Percentiles rank a stretch among this genome's conserved stretches.
phyloP scores from a whole-genome alignment of 2,113 vertebrate species.

The Marcusenius ussheri region DNA sequence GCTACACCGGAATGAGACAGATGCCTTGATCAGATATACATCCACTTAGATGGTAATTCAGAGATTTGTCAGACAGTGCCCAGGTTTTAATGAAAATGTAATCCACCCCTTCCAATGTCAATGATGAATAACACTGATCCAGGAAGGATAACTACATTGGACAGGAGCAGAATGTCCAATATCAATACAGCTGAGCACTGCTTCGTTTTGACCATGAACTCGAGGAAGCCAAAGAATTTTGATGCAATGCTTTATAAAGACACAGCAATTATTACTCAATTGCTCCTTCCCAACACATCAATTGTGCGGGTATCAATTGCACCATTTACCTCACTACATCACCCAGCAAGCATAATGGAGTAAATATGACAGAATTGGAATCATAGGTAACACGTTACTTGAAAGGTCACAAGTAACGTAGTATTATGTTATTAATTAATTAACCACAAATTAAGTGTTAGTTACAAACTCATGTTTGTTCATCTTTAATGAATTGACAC shows the following conservation, averaged over 20 bases:
- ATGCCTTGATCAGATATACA: conserved; percentile 1
- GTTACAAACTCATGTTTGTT: not conserved
- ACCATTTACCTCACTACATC: not conserved
- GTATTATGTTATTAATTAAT: not conserved
- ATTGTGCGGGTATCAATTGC: not conserved
- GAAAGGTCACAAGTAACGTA: not conserved
- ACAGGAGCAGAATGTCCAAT: not conserved
- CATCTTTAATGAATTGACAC: not conserved
- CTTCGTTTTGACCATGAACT: not conserved
- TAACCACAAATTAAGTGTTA: not conserved
- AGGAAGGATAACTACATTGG: not conserved
- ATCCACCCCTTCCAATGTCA: conserved; percentile 7
- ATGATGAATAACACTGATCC: not conserved
- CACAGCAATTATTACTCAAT: not conserved
- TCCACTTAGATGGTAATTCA: not conserved
- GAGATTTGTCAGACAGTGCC: conserved; percentile 5
- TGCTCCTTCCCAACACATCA: not conserved
- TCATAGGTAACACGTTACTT: not conserved
- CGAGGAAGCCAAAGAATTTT: not conserved
- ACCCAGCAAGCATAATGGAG: not conserved
- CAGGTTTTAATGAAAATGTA: conserved; percentile 12
- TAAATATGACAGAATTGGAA: not conserved
- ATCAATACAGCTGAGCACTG: not conserved
- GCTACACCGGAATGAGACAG: not conserved
- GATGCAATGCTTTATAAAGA: not conserved